Evolutionary conservation across 2,888 invertebrate genomes (phyloP).

Genomic region (Stenichneumon culpator): DNA sequence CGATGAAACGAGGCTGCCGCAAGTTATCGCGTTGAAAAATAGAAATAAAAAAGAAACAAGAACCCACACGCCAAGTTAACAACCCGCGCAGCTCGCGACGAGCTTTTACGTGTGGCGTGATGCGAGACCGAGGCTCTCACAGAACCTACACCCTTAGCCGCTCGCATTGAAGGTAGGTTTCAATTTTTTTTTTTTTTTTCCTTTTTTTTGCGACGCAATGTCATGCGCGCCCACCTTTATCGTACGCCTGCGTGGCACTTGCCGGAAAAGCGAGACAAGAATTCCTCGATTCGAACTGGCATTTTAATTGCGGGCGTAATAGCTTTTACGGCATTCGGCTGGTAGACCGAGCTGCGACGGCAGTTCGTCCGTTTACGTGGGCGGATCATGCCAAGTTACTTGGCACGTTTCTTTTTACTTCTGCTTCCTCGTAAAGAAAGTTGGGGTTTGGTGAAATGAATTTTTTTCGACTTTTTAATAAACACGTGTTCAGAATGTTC

Average conservation of each 20-base stretch:
- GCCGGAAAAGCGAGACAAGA: background rate
- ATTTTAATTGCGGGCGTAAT: conserved; percentile 6
- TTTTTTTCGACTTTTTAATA: no score
- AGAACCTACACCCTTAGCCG: background rate
- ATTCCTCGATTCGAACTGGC: background rate
- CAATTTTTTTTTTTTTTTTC: conserved; percentile 17
- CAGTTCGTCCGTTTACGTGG: background rate
- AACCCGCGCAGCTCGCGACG: conserved; percentile 51
- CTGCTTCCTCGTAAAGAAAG: no score
- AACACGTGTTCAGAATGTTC: no score
- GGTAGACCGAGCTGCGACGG: background rate
- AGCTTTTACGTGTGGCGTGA: conserved; percentile 57
- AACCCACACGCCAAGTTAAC: conserved; percentile 56
- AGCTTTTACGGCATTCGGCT: background rate
- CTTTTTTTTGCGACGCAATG: conserved; percentile 17
- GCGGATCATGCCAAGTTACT: background rate
- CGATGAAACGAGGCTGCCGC: conserved; percentile 52
- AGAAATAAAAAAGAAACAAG: conserved; percentile 30
- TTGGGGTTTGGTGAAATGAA: no score
- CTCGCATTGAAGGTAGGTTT: conserved; percentile 51
- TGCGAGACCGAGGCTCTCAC: conserved; percentile 42
- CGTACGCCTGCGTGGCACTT: conserved; percentile 29
- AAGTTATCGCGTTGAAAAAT: conserved; percentile 58
- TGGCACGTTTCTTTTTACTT: no score
- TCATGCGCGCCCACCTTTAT: conserved; percentile 32